A percentile compares a stretch with the other conserved stretches of the same genome.
phyloP scores from a whole-genome alignment of 37 sponge, comb jelly and placozoan genomes.

The Agelas oroides region DNA sequence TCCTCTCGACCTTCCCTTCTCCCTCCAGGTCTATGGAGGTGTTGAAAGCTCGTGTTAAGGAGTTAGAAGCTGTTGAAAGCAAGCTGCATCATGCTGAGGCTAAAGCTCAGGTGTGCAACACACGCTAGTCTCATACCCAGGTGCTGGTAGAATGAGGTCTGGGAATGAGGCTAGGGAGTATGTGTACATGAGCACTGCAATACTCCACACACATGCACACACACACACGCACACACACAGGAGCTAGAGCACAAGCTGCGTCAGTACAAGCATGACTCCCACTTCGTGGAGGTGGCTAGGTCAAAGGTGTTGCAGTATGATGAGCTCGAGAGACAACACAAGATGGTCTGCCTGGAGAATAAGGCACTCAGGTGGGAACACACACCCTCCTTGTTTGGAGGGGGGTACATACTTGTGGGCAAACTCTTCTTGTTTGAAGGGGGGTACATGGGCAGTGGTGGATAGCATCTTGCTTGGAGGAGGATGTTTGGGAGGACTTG shows the following conservation, averaged over 20 bases:
- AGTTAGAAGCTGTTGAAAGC: constrained; percentile 39
- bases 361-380: constrained; percentile 2
- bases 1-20: too few relatives aligned
- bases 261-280: constrained; percentile 25
- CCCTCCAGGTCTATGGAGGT: constrained; percentile 38
- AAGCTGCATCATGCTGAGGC: constrained; percentile 17
- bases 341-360: constrained; percentile 53
- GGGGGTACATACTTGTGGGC: too few relatives aligned
- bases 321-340: constrained; percentile 23
- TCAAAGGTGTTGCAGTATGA: constrained; percentile 21
- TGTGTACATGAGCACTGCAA: too few relatives aligned
- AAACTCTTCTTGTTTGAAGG: too few relatives aligned
- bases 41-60: constrained; percentile 21
- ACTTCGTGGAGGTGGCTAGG: constrained; percentile 44
- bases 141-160: too few relatives aligned
- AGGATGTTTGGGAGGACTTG: too few relatives aligned
- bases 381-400: neutral
- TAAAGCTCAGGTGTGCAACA: constrained; percentile 7
- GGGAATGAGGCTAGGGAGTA: too few relatives aligned
- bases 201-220: neutral
- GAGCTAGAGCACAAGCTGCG: constrained; percentile 33
- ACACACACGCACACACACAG: neutral
- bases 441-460: too few relatives aligned
- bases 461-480: too few relatives aligned
- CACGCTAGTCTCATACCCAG: neutral